A percentile compares a stretch with the other conserved stretches of the same genome.
These are phyloP conservation scores for Coenonympha arcania DNA, from an alignment of 2,888 invertebrate genomes.

Conservation along the genomic window DNA sequence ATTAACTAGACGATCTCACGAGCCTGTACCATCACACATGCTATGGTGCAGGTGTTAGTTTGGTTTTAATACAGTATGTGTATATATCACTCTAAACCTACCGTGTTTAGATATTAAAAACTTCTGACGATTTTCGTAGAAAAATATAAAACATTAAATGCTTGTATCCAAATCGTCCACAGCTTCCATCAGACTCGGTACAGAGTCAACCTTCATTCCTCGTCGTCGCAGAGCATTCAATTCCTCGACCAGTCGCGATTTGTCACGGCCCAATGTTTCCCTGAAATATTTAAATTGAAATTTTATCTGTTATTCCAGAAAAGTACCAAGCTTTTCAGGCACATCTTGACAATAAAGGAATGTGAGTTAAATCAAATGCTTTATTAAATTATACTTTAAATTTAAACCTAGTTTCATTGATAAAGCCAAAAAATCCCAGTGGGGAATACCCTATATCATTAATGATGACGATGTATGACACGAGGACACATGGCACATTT, in stretches of 20 bases:
- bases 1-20: too few relatives aligned
- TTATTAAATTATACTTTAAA: too few relatives aligned
- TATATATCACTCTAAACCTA: neutral
- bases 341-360: too few relatives aligned
- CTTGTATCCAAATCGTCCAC: slow-evolving; percentile 71
- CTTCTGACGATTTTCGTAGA: neutral
- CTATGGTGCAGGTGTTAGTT: too few relatives aligned
- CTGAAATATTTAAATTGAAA: slow-evolving; percentile 45
- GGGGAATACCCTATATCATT: too few relatives aligned
- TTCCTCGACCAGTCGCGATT: slow-evolving; percentile 75
- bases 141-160: slow-evolving; percentile 11
- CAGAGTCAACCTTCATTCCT: slow-evolving; percentile 78
- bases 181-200: slow-evolving; percentile 77
- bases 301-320: neutral
- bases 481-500: too few relatives aligned
- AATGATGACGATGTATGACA: too few relatives aligned
- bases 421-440: too few relatives aligned
- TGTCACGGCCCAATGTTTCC: slow-evolving; percentile 78
- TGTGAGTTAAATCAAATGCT: too few relatives aligned
- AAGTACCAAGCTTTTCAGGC: neutral
- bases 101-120: neutral
- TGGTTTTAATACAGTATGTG: too few relatives aligned
- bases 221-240: slow-evolving; percentile 75
- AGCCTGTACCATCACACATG: too few relatives aligned
- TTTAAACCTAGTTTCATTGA: too few relatives aligned